Evolutionary conservation across 2,888 invertebrate species (phyloP).

Genomic region (Mesorhabditis sp.): DNA sequence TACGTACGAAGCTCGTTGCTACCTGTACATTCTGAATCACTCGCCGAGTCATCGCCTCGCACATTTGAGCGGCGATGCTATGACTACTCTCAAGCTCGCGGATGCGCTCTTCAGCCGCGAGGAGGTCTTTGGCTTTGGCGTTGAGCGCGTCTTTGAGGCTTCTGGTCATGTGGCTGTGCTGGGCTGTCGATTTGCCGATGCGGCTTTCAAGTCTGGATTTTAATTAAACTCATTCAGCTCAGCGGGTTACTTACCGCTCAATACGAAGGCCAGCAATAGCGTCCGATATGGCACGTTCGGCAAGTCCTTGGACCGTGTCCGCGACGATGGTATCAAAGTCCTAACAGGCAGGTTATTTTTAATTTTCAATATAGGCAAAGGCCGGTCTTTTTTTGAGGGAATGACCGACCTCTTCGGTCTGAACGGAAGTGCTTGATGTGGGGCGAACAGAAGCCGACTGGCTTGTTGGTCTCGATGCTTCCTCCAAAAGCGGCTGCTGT

Average conservation of each 20-base stretch:
- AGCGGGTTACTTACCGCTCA: not conserved
- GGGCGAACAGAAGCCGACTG: no score
- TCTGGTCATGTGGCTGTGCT: not conserved
- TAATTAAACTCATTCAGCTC: not conserved
- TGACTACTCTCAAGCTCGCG: not conserved
- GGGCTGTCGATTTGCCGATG: not conserved
- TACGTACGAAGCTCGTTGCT: not conserved
- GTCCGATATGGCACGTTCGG: not conserved
- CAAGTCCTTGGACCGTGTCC: not conserved
- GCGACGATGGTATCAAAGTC: not conserved
- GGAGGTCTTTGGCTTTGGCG: not conserved
- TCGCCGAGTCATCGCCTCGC: not conserved
- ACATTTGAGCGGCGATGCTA: not conserved
- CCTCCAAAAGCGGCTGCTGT: no score
- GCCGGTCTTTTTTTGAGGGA: no score
- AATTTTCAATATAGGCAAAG: no score
- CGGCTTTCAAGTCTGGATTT: not conserved
- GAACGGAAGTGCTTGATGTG: no score
- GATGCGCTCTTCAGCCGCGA: not conserved
- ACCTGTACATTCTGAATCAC: not conserved
- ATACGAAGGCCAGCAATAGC: slow-evolving; percentile 2
- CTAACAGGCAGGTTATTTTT: not conserved
- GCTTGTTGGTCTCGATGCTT: no score
- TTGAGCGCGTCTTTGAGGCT: slow-evolving; percentile 1
- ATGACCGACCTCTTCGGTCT: no score